Conservation (phyloP, 2,888 invertebrate species). For the Cacoxenus indagator region DNA sequence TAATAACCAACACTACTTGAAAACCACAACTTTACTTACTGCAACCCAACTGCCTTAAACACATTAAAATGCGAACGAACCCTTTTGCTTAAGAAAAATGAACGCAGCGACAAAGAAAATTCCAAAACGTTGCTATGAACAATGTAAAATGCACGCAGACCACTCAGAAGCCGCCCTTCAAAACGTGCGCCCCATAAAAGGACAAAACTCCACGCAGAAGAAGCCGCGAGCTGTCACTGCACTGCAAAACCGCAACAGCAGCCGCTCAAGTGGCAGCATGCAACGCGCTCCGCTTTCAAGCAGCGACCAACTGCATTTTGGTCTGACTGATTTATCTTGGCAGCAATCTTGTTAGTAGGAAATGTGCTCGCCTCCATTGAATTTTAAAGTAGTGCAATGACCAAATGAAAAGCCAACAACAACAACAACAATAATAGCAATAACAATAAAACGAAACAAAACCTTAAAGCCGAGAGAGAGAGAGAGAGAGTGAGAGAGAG, state of each 20-base stretch:
- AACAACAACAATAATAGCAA: background rate
- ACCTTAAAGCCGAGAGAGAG: background rate
- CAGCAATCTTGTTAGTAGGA: constrained; percentile 28
- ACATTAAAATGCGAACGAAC: too few relatives aligned
- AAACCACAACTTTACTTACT: too few relatives aligned
- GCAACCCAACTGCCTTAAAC: too few relatives aligned
- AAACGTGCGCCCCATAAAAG: background rate
- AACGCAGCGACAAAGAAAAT: background rate
- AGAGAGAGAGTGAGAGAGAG: background rate
- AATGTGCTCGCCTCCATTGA: constrained; percentile 23
- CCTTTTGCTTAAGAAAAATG: background rate
- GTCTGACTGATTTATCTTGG: constrained; percentile 11
- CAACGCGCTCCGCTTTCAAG: too few relatives aligned
- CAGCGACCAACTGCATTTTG: too few relatives aligned
- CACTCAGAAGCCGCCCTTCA: background rate
- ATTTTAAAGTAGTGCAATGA: constrained; percentile 21
- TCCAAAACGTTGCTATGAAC: background rate
- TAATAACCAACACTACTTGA: too few relatives aligned
- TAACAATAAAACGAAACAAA: background rate
- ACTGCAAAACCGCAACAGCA: background rate
- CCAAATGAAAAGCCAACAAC: background rate
- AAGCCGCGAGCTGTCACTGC: constrained; percentile 3
- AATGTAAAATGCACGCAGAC: background rate
- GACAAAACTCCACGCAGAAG: background rate
- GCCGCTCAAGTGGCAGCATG: too few relatives aligned